Percentiles rank a stretch among this genome's conserved stretches.
phyloP scores from a whole-genome alignment of 2,797 vertebrate genomes.

The Ataeniobius toweri region DNA sequence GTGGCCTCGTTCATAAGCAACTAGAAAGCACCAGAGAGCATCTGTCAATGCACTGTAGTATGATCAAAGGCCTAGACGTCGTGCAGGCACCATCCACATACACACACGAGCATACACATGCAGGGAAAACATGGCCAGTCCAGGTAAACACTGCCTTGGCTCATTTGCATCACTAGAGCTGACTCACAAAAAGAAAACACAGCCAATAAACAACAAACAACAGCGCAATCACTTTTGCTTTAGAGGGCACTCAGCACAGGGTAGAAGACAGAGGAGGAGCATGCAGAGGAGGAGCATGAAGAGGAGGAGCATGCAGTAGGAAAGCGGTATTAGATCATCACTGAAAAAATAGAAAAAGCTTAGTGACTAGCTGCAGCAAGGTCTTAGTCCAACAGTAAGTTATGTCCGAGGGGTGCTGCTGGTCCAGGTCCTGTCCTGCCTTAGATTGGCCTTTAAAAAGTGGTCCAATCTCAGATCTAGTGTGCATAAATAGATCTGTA shows the following conservation, averaged over 20 bases:
- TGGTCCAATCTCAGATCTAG: constrained; percentile 79
- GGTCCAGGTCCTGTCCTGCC: constrained; percentile 46
- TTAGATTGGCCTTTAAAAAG: constrained; percentile 65
- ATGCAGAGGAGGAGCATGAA: too few species aligned
- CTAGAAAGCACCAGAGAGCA: constrained; percentile 77
- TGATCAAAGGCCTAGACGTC: constrained; percentile 75
- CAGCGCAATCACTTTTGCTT: constrained; percentile 72
- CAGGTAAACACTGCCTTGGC: constrained; percentile 77
- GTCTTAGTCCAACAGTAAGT: constrained; percentile 46
- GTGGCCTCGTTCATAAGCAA: constrained; percentile 73
- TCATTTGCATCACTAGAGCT: constrained; percentile 75
- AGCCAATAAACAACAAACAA: constrained; percentile 72
- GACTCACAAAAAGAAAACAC: constrained; percentile 72
- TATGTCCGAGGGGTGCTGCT: constrained; percentile 38
- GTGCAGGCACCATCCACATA: constrained; percentile 44
- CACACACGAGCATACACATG: constrained; percentile 10
- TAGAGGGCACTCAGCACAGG: constrained; percentile 54
- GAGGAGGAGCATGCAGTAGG: constrained; percentile 43
- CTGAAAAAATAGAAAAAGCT: constrained; percentile 36
- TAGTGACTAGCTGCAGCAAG: constrained; percentile 43
- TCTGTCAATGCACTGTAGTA: constrained; percentile 77
- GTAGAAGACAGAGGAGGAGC: constrained; percentile 56
- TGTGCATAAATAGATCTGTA: constrained; percentile 79
- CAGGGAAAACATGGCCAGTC: constrained; percentile 62
- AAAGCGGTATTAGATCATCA: constrained; percentile 62